phyloP scores from a whole-genome alignment of 2,888 invertebrate genomes.

The Melanotus villosus region DNA sequence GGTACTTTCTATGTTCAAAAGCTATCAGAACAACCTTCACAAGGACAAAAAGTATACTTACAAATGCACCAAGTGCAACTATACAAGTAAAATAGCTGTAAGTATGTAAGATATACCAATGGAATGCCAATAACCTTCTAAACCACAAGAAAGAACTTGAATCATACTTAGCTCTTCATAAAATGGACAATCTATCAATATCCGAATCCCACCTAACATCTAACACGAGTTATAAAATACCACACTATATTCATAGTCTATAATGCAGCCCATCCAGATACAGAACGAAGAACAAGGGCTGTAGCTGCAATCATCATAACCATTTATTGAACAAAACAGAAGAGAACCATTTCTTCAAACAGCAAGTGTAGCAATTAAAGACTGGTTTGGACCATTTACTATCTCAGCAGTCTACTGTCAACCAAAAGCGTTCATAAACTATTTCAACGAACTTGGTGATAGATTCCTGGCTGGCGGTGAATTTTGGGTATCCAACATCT shows the following conservation, averaged over 20 bases:
- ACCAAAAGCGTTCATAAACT: conserved; percentile 14
- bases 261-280: conserved; percentile 14
- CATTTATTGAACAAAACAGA: conserved; percentile 3
- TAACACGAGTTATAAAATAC: no score
- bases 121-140: conserved; percentile 2
- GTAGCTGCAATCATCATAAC: conserved; percentile 1
- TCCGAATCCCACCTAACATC: no score
- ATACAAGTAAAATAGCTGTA: no score
- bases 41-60: no score
- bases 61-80: no score
- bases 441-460: conserved; percentile 10
- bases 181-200: no score
- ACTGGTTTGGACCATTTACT: conserved; percentile 1
- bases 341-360: neutral
- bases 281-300: neutral
- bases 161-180: no score
- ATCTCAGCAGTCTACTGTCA: conserved; percentile 7
- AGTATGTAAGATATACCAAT: conserved; percentile 2
- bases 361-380: conserved; percentile 4
- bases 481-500: neutral
- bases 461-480: neutral
- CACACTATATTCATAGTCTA: no score
- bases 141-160: neutral
- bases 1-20: no score
- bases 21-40: no score